A percentile compares a stretch with the other conserved stretches of the same genome.
Evolutionary conservation across 2,888 invertebrate species (phyloP).

Genomic region (Euzophera pinguis): DNA sequence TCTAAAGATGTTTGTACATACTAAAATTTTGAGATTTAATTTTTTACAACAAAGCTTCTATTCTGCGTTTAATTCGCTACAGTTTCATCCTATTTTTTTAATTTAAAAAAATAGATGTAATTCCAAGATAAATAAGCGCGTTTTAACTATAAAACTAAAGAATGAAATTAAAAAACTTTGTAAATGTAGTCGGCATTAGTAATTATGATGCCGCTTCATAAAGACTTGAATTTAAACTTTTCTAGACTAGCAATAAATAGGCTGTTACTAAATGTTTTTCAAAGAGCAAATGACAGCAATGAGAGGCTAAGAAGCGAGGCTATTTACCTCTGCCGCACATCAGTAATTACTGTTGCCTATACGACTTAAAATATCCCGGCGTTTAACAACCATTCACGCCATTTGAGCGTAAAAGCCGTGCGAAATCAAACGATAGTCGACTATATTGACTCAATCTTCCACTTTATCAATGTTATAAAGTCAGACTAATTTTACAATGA

Average conservation of each 20-base stretch:
- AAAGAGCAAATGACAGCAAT: slow-evolving; percentile 62
- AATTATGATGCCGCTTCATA: neutral
- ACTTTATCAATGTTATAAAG: slow-evolving; percentile 20
- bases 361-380: slow-evolving; percentile 64
- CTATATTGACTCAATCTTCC: slow-evolving; percentile 34
- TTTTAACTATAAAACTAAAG: no score
- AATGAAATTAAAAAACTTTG: no score
- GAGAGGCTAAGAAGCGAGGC: slow-evolving; percentile 49
- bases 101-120: no score
- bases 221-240: neutral
- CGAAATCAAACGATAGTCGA: slow-evolving; percentile 41
- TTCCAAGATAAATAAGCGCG: no score
- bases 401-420: slow-evolving; percentile 41
- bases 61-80: no score
- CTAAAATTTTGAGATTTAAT: no score
- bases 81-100: no score
- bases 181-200: no score
- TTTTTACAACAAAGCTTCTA: no score
- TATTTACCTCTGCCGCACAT: slow-evolving; percentile 69
- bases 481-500: neutral
- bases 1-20: no score
- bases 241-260: neutral
- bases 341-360: slow-evolving; percentile 70
- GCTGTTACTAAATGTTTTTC: slow-evolving; percentile 43
- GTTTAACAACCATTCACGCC: slow-evolving; percentile 47